Percentiles rank a stretch among this genome's conserved stretches.
Conservation (phyloP, 2,113 vertebrate genomes). For the Bambusicola thoracicus region DNA sequence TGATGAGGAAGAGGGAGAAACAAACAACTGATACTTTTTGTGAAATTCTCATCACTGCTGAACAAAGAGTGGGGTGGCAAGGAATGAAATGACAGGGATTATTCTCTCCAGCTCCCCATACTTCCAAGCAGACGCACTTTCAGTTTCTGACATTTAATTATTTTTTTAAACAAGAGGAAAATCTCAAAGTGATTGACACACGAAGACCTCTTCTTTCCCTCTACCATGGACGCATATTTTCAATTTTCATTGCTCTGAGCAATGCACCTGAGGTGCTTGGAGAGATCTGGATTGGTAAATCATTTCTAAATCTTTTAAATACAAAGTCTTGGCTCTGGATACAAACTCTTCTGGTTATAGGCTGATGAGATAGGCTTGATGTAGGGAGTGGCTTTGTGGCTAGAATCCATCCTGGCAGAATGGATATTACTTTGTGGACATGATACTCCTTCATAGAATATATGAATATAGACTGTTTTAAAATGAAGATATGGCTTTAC, state of each 20-base stretch:
- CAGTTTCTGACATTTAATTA: slow-evolving; percentile 50
- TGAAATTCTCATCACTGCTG: slow-evolving; percentile 40
- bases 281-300: slow-evolving; percentile 64
- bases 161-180: slow-evolving; percentile 63
- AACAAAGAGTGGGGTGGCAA: slow-evolving; percentile 48
- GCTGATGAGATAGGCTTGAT: background rate
- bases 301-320: slow-evolving; percentile 47
- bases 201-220: slow-evolving; percentile 9
- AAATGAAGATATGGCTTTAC: slow-evolving; percentile 32
- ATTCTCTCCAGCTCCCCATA: slow-evolving; percentile 55
- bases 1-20: slow-evolving; percentile 89
- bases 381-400: background rate
- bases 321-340: slow-evolving; percentile 48
- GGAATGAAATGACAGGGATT: slow-evolving; percentile 44
- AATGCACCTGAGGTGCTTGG: slow-evolving; percentile 52
- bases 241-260: slow-evolving; percentile 53
- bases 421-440: background rate
- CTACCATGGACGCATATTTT: background rate
- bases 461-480: background rate
- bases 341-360: slow-evolving; percentile 25
- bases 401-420: background rate
- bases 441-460: background rate
- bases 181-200: slow-evolving; percentile 11
- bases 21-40: slow-evolving; percentile 80
- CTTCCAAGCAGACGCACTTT: slow-evolving; percentile 43